These are phyloP conservation scores for Centrocercus urophasianus DNA, from an alignment of 2,113 vertebrate genomes.

Conservation along the genomic window DNA sequence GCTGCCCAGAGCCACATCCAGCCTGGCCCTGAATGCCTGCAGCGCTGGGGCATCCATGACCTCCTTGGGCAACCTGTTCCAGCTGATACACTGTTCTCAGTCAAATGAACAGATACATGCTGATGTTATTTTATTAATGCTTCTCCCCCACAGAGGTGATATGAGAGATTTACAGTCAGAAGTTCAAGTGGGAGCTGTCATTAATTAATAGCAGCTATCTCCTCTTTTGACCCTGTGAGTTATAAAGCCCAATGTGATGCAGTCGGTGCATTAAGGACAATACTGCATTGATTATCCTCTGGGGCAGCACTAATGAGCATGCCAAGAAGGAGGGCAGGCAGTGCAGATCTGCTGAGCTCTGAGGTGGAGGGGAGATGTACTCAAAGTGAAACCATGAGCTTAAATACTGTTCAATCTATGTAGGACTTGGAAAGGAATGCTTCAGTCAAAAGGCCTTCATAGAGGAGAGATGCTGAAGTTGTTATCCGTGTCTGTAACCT, in stretches of 20 bases:
- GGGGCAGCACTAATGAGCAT: neutral
- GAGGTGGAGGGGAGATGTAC: neutral
- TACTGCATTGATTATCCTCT: conserved; percentile 30
- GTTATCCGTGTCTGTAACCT: rapidly evolving
- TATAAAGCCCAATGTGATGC: neutral
- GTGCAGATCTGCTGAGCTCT: neutral
- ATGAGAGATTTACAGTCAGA: conserved; percentile 39
- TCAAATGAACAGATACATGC: conserved; percentile 9
- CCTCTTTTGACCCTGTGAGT: conserved; percentile 17
- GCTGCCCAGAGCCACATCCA: too few species aligned
- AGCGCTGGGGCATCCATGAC: too few species aligned
- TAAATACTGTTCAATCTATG: neutral
- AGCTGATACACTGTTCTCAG: neutral
- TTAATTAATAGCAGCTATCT: conserved; percentile 40
- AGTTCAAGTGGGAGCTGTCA: conserved; percentile 36
- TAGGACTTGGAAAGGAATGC: neutral
- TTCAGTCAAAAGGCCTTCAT: neutral
- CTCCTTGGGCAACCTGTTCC: too few species aligned
- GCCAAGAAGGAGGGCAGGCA: neutral
- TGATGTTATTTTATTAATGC: neutral
- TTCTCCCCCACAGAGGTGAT: neutral
- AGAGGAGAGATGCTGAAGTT: neutral
- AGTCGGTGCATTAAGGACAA: conserved; percentile 32
- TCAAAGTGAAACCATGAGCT: neutral
- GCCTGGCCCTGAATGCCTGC: too few species aligned